Percentiles rank a stretch among this genome's conserved stretches.
These are phyloP conservation scores for Ischnura elegans DNA, from an alignment of 2,888 invertebrate genomes.

Conservation along the genomic window DNA sequence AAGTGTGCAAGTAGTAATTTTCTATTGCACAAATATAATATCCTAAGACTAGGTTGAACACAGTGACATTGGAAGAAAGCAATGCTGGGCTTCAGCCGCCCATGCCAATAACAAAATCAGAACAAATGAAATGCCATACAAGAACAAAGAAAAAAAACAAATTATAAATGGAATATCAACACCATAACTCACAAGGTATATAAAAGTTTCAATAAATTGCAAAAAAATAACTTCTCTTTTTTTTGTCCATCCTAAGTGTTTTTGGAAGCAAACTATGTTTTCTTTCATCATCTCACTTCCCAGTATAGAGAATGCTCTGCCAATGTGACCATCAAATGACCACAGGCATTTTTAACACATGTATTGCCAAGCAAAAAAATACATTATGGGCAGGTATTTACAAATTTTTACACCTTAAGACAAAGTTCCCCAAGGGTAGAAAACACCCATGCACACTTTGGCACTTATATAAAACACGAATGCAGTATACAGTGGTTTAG, in stretches of 20 bases:
- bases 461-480: slow-evolving; percentile 59
- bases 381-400: slow-evolving; percentile 35
- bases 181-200: background rate
- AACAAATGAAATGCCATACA: slow-evolving; percentile 1
- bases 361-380: slow-evolving; percentile 26
- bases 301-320: background rate
- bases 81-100: slow-evolving; percentile 6
- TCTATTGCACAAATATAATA: slow-evolving; percentile 44
- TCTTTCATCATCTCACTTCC: background rate
- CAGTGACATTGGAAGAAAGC: slow-evolving; percentile 62
- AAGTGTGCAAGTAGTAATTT: slow-evolving; percentile 50
- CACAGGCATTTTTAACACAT: background rate
- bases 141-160: background rate
- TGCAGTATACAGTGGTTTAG: slow-evolving; percentile 26
- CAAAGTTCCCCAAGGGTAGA: slow-evolving; percentile 18
- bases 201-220: slow-evolving; percentile 11
- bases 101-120: slow-evolving; percentile 40
- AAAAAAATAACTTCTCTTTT: slow-evolving; percentile 48
- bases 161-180: background rate
- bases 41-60: slow-evolving; percentile 57
- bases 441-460: slow-evolving; percentile 38
- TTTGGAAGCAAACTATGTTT: background rate
- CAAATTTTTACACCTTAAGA: slow-evolving; percentile 28
- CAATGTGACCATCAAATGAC: background rate
- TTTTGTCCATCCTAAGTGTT: background rate